phyloP scores from a whole-genome alignment of 2,888 invertebrate species.

The Bursaphelenchus okinawaensis region DNA sequence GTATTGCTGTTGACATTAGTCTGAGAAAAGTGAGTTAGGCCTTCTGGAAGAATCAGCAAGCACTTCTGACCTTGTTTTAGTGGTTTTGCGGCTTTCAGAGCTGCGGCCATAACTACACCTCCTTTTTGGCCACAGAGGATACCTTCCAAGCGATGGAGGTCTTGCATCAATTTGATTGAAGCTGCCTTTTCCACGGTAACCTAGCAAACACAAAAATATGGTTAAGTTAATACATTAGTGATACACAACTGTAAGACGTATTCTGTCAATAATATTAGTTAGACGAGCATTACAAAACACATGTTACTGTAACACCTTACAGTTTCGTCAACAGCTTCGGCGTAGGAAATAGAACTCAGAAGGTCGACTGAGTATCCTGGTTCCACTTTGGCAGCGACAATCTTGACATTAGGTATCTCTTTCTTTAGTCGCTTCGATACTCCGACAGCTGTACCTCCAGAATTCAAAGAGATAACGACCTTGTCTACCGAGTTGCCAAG shows the following conservation, averaged over 20 bases:
- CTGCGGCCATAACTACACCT: constrained; percentile 39
- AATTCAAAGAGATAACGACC: constrained; percentile 77
- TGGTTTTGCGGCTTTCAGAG: constrained; percentile 61
- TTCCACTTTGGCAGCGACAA: constrained; percentile 28
- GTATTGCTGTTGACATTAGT: neutral
- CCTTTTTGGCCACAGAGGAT: constrained; percentile 64
- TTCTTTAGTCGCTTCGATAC: constrained; percentile 84
- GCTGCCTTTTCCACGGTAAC: neutral
- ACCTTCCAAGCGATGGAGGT: constrained; percentile 71
- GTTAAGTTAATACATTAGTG: no score
- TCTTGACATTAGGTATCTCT: constrained; percentile 70
- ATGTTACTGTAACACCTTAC: neutral
- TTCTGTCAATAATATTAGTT: no score
- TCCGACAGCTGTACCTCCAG: constrained; percentile 94
- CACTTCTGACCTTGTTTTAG: constrained; percentile 72
- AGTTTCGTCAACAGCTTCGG: neutral
- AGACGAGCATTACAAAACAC: no score
- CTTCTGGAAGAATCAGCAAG: constrained; percentile 86
- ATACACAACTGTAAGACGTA: no score
- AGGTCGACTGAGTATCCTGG: neutral
- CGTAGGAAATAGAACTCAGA: neutral
- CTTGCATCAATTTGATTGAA: neutral
- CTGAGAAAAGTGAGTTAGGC: constrained; percentile 68
- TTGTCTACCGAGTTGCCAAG: constrained; percentile 75
- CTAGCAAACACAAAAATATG: no score